A percentile compares a stretch with the other conserved stretches of the same genome.
Conservation (phyloP, 2,797 vertebrate genomes). For the Hoplostethus mediterraneus region DNA sequence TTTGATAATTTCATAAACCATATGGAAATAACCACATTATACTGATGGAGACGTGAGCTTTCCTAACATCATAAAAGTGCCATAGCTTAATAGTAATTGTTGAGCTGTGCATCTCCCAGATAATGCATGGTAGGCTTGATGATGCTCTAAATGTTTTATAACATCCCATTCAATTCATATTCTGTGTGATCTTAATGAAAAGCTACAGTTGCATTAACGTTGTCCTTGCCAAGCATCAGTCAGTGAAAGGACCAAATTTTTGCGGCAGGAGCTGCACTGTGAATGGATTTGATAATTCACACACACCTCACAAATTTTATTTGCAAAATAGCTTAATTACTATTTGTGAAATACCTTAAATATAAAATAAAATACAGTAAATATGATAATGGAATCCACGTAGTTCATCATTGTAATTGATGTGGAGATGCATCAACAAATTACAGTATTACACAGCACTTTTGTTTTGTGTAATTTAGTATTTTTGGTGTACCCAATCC, state of each 20-base stretch:
- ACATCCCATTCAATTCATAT: slow-evolving; percentile 37
- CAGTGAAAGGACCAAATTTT: slow-evolving; percentile 26
- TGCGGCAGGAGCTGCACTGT: not conserved
- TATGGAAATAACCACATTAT: not conserved
- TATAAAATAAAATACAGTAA: not conserved
- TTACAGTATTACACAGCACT: no score
- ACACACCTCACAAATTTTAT: not conserved
- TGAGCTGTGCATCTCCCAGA: not conserved
- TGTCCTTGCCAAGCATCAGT: slow-evolving; percentile 19
- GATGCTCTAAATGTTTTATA: slow-evolving; percentile 28
- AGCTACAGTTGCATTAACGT: slow-evolving; percentile 30
- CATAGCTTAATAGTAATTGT: not conserved
- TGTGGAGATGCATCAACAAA: not conserved
- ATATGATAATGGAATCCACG: not conserved
- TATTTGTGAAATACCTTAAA: not conserved
- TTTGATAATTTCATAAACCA: no score
- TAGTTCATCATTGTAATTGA: slow-evolving; percentile 8
- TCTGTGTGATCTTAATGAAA: slow-evolving; percentile 50
- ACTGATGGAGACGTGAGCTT: not conserved
- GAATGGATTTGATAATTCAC: slow-evolving; percentile 14
- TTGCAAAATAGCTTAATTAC: slow-evolving; percentile 2
- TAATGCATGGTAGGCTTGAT: slow-evolving; percentile 24
- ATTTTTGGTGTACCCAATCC: no score
- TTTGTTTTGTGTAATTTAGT: no score
- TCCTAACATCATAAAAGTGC: slow-evolving; percentile 18